These are phyloP conservation scores for Papilio dardanus DNA, from an alignment of 1,140 invertebrate species.

Conservation along the genomic window DNA sequence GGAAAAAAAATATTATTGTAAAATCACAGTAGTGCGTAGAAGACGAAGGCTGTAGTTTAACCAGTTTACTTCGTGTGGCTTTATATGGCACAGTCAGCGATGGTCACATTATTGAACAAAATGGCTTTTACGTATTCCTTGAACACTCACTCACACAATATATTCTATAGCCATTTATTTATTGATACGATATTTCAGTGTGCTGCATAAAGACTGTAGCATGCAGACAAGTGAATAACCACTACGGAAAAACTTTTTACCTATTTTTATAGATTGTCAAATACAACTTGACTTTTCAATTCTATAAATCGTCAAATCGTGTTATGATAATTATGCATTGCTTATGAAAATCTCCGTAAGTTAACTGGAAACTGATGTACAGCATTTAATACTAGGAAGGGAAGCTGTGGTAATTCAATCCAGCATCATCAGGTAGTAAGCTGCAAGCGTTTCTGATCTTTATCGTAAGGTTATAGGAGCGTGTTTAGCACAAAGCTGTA, in stretches of 20 bases:
- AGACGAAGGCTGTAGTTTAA: neutral
- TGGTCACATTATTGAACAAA: neutral
- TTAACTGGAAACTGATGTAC: neutral
- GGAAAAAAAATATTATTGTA: neutral
- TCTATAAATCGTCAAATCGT: too few species aligned
- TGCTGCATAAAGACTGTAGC: too few species aligned
- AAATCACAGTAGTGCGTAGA: neutral
- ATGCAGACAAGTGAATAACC: too few species aligned
- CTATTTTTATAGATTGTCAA: too few species aligned
- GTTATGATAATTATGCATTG: neutral
- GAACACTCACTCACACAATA: too few species aligned
- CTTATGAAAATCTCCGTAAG: neutral
- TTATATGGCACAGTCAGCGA: neutral
- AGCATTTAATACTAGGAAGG: neutral
- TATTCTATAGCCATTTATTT: too few species aligned
- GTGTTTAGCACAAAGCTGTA: neutral
- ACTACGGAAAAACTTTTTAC: too few species aligned
- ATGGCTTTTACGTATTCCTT: neutral
- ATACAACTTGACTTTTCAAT: too few species aligned
- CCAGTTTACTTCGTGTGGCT: neutral
- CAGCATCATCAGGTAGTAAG: neutral
- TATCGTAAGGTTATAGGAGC: neutral
- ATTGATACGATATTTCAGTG: too few species aligned
- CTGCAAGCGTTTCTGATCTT: neutral
- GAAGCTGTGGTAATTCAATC: neutral